A percentile compares a stretch with the other conserved stretches of the same genome.
Conservation (phyloP, 2,113 vertebrate species). For the Onychostoma macrolepis region DNA sequence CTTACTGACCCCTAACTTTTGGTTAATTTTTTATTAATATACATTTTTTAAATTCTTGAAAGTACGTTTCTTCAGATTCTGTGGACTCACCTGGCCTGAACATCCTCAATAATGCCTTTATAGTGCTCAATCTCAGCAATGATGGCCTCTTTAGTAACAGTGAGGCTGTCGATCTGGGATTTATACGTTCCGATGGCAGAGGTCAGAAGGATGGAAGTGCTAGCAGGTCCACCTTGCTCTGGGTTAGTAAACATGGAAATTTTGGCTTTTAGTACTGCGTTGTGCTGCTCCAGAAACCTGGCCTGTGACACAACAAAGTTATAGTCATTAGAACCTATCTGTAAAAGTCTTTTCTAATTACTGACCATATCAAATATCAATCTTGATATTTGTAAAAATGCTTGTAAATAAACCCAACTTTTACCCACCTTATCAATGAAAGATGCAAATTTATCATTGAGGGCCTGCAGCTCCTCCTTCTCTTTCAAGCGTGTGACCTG, state of each 20-base stretch:
- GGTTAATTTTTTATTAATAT: neutral
- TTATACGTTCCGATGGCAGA: conserved; percentile 69
- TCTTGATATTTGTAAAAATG: neutral
- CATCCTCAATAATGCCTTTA: conserved; percentile 65
- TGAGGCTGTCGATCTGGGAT: conserved; percentile 65
- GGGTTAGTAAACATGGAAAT: conserved; percentile 71
- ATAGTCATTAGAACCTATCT: neutral
- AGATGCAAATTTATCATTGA: conserved; percentile 67
- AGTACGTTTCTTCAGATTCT: neutral
- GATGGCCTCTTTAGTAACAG: conserved; percentile 65
- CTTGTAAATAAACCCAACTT: neutral
- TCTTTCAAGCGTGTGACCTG: conserved; percentile 64
- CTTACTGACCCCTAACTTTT: neutral
- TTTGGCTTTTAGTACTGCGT: conserved; percentile 69
- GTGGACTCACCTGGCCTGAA: conserved; percentile 62
- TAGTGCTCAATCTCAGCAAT: conserved; percentile 70
- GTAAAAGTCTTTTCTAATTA: neutral
- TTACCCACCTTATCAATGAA: conserved; percentile 66
- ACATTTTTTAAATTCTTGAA: neutral
- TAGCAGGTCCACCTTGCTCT: conserved; percentile 63
- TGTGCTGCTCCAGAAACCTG: conserved; percentile 68
- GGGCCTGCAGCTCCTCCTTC: conserved; percentile 65
- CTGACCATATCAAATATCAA: too few species aligned
- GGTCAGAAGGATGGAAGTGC: conserved; percentile 65
- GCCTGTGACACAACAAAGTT: conserved; percentile 54